A percentile compares a stretch with the other conserved stretches of the same genome.
Conservation (phyloP, 2,888 invertebrate species). For the Embidobia sp. region DNA sequence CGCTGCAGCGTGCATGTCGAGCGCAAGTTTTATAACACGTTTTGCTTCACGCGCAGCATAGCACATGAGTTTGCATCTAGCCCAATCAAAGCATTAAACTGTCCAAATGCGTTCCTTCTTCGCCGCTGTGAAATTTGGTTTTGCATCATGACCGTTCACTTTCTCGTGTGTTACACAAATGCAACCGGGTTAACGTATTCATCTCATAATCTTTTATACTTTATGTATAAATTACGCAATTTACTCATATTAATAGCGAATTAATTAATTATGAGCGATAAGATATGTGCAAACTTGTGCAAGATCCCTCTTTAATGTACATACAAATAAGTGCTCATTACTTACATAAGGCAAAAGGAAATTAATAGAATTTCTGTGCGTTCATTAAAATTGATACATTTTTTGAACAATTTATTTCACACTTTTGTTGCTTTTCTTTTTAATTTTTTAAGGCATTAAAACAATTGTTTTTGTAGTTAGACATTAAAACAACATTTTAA, state of each 20-base stretch:
- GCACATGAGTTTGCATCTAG: slow-evolving; percentile 69
- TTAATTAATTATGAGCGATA: slow-evolving; percentile 34
- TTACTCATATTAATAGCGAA: slow-evolving; percentile 14
- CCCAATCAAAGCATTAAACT: slow-evolving; percentile 74
- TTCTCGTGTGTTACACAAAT: slow-evolving; percentile 50
- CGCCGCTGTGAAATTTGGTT: slow-evolving; percentile 35
- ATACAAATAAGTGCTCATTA: slow-evolving; percentile 25
- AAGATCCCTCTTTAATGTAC: slow-evolving; percentile 20
- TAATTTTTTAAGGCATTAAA: too few species aligned
- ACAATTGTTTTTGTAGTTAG: too few species aligned
- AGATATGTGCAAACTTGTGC: slow-evolving; percentile 14
- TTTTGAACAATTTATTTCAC: too few species aligned
- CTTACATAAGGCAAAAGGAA: slow-evolving; percentile 37
- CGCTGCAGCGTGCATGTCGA: slow-evolving; percentile 58
- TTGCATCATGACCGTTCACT: slow-evolving; percentile 43
- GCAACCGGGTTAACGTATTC: slow-evolving; percentile 4
- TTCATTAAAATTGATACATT: too few species aligned
- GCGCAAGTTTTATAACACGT: slow-evolving; percentile 56
- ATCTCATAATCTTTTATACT: slow-evolving; percentile 30
- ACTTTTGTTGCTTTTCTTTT: too few species aligned
- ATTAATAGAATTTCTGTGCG: too few species aligned
- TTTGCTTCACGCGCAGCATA: slow-evolving; percentile 61
- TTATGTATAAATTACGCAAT: slow-evolving; percentile 26
- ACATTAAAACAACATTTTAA: too few species aligned
- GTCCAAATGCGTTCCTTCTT: slow-evolving; percentile 69